A percentile compares a stretch with the other conserved stretches of the same genome.
Conservation (phyloP, 2,888 invertebrate genomes). For the Troides oblongomaculatus region DNA sequence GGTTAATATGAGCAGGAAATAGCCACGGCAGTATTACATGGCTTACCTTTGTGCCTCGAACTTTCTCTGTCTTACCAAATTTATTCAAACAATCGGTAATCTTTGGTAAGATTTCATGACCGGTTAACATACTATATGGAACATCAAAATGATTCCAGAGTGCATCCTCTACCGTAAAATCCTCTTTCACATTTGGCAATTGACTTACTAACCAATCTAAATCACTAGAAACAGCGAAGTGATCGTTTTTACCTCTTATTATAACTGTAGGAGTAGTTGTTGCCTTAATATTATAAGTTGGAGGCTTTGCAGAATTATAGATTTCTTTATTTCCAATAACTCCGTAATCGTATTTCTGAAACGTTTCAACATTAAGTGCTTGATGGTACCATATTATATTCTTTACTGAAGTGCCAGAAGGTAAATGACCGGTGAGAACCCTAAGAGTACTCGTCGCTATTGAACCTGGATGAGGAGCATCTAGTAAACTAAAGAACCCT, state of each 20-base stretch:
- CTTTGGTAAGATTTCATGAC: conserved; percentile 16
- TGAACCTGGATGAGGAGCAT: conserved; percentile 41
- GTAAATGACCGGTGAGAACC: conserved; percentile 40
- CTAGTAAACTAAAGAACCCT: conserved; percentile 21
- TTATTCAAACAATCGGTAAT: conserved; percentile 16
- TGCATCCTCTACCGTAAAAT: conserved; percentile 17
- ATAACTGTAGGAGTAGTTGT: conserved; percentile 44
- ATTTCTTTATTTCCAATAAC: conserved; percentile 36
- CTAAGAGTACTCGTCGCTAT: conserved; percentile 34
- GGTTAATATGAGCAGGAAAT: neutral
- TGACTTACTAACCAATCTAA: conserved; percentile 35
- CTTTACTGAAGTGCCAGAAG: conserved; percentile 48
- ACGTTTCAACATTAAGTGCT: conserved; percentile 36
- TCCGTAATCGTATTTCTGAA: conserved; percentile 51
- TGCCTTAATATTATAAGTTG: conserved; percentile 45
- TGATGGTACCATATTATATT: conserved; percentile 47
- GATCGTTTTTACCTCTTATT: conserved; percentile 46
- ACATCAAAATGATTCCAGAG: conserved; percentile 49
- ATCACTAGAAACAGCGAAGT: conserved; percentile 43
- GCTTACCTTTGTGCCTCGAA: too few relatives aligned
- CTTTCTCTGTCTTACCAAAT: neutral
- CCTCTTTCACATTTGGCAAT: conserved; percentile 43
- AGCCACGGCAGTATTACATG: neutral
- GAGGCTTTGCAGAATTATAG: conserved; percentile 45
- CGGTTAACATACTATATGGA: conserved; percentile 33